Evolutionary conservation across 2,797 vertebrate genomes (phyloP).

Genomic region (Malacoraja senta): DNA sequence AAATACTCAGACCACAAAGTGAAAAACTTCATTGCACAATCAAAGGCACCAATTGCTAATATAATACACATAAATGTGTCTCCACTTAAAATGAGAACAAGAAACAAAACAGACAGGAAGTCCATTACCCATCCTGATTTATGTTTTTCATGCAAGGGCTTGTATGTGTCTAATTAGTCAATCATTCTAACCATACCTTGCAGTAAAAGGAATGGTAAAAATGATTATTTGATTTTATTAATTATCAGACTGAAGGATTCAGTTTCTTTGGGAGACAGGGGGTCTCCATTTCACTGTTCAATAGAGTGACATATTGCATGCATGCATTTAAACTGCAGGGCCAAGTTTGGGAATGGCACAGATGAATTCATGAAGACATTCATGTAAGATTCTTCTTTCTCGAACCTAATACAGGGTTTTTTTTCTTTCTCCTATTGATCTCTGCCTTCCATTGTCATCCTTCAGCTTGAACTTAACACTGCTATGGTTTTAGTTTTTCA

Average conservation of each 20-base stretch:
- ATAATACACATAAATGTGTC: background rate
- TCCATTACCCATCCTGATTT: background rate
- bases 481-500: too few relatives aligned
- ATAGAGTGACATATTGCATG: background rate
- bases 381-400: background rate
- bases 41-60: conserved; percentile 4
- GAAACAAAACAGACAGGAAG: background rate
- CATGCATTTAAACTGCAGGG: background rate
- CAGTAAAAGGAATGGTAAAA: background rate
- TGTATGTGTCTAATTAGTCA: background rate
- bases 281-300: background rate
- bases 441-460: background rate
- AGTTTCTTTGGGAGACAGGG: background rate
- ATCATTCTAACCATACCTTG: background rate
- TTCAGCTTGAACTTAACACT: too few relatives aligned
- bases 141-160: background rate
- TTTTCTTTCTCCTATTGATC: background rate
- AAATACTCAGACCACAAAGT: conserved; percentile 7
- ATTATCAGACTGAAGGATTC: background rate
- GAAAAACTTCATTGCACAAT: background rate
- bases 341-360: background rate
- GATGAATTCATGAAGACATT: background rate
- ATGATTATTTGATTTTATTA: conserved; percentile 5
- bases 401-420: background rate
- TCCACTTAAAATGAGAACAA: background rate